These are phyloP conservation scores for Hydropotes inermis DNA, from an alignment of 2,113 vertebrate species.

Conservation along the genomic window DNA sequence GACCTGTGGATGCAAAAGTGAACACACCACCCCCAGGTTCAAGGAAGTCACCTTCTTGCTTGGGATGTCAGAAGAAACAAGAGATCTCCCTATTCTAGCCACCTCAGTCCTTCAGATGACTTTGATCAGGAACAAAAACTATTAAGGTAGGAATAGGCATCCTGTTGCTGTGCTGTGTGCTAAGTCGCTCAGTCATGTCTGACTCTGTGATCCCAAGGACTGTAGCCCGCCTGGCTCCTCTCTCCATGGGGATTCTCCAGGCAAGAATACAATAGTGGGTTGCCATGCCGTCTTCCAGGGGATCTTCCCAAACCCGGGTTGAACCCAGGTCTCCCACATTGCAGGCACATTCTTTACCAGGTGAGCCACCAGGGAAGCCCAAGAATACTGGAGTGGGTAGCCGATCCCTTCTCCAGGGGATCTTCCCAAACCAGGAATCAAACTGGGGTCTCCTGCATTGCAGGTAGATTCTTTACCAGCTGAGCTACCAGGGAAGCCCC, in stretches of 20 bases:
- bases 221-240: neutral
- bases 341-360: neutral
- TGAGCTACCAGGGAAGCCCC: neutral
- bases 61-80: neutral
- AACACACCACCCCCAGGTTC: neutral
- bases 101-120: neutral
- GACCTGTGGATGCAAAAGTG: neutral
- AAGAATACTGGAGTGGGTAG: neutral
- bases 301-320: rapidly evolving
- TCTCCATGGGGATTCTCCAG: neutral
- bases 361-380: neutral
- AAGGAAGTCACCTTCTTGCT: neutral
- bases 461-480: neutral
- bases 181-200: neutral
- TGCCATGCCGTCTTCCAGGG: neutral
- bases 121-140: neutral
- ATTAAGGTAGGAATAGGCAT: neutral
- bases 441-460: neutral
- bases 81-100: neutral
- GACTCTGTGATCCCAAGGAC: neutral
- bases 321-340: neutral
- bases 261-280: neutral
- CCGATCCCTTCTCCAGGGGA: neutral
- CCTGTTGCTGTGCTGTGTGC: neutral
- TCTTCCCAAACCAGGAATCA: neutral